Percentiles rank a stretch among this genome's conserved stretches.
These are phyloP conservation scores for Cephus pulcher DNA, from an alignment of 2,888 invertebrate genomes.

Conservation along the genomic window DNA sequence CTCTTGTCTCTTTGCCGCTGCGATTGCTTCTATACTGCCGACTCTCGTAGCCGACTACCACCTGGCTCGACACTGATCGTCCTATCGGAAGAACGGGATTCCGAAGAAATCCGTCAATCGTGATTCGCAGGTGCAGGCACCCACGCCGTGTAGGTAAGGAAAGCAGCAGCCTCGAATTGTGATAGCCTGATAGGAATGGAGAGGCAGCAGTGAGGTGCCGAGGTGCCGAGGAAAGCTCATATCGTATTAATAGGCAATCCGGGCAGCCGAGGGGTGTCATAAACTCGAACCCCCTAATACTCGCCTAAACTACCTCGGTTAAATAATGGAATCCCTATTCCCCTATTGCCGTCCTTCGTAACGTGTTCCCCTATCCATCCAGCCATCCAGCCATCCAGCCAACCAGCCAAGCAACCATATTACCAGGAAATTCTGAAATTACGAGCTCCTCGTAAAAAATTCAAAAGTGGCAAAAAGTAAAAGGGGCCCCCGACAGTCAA, in stretches of 20 bases:
- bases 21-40: background rate
- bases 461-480: no score
- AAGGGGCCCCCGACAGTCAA: background rate
- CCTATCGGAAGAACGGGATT: no score
- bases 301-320: constrained; percentile 25
- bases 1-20: background rate
- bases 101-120: no score
- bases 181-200: background rate
- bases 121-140: no score
- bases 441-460: no score
- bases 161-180: no score
- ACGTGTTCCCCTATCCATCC: constrained; percentile 30
- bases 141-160: no score
- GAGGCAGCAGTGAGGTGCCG: constrained; percentile 17
- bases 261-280: constrained; percentile 57
- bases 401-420: no score
- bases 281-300: constrained; percentile 26
- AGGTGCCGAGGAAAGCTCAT: constrained; percentile 59
- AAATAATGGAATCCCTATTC: constrained; percentile 65
- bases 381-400: no score
- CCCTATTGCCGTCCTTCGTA: constrained; percentile 36
- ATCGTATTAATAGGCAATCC: constrained; percentile 67
- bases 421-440: no score
- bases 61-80: no score
- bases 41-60: no score